Evolutionary conservation across 1,140 invertebrate species (phyloP).

Genomic region (Ladona fulva): DNA sequence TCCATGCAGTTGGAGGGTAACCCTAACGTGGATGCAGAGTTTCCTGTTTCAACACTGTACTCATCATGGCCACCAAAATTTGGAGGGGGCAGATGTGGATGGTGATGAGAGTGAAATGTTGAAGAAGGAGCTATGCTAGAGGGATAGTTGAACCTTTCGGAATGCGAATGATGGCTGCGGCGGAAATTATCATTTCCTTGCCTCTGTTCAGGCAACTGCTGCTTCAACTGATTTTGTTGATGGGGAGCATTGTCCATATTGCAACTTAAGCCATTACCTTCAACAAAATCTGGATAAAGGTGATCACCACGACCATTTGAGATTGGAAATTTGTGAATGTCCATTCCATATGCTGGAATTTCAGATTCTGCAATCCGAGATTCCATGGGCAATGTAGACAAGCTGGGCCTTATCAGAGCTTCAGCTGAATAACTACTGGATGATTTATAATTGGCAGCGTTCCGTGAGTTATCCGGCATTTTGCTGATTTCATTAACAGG

Average conservation of each 20-base stretch:
- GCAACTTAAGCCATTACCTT: not conserved
- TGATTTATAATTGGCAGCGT: not conserved
- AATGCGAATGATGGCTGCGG: not conserved
- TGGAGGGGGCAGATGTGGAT: not conserved
- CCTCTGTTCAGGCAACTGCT: not conserved
- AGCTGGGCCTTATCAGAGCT: slow-evolving; percentile 21
- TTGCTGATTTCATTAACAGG: not conserved
- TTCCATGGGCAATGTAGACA: not conserved
- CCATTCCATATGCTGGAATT: not conserved
- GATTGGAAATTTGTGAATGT: slow-evolving; percentile 17
- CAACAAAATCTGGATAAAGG: not conserved
- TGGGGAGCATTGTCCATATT: not conserved
- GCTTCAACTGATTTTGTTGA: not conserved
- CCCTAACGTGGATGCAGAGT: not conserved
- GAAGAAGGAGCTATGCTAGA: not conserved
- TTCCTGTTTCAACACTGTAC: not conserved
- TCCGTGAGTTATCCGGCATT: not conserved
- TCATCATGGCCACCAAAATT: not conserved
- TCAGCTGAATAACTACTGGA: slow-evolving; percentile 23
- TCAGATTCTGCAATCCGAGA: not conserved
- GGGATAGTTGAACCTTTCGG: slow-evolving; percentile 5
- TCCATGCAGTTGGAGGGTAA: not conserved
- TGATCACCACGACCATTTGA: slow-evolving; percentile 15
- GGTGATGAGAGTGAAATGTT: not conserved
- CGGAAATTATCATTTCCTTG: slow-evolving; percentile 2